Evolutionary conservation across 2,113 vertebrate genomes (phyloP), one percentile per base, ranked within the genome.

Genomic region (Delphinapterus leucas): DNA sequence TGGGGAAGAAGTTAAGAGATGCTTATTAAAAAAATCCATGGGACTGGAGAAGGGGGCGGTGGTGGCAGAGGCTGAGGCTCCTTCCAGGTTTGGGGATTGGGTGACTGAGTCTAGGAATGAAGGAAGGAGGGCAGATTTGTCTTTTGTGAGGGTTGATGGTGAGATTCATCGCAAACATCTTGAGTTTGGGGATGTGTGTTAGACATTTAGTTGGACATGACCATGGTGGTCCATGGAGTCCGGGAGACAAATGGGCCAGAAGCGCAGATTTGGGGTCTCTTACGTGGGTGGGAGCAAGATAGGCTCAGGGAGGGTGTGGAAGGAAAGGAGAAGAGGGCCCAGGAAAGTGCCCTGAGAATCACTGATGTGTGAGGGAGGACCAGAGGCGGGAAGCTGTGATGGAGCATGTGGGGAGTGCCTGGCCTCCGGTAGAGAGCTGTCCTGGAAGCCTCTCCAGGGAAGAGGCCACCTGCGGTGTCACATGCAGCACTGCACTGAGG

Each of bases 21-120:
- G 9, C 15, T 68, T 47, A 21, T 12, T 10, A 76, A 58, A 31
- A 13, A 9, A 79, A 20, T 25, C 4, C 15, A 13, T 3, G 31
- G 38, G 31, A 12, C 36, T 0, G 1, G 18, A 49, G 14, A 41
- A 13, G 6, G 5, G 2, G 58, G 7, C 5, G 3, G 41, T 11
- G 17, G 28, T 0, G 0, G 38, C 23, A 10, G 18, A 58, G 6
- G 41, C 25, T 20, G 28, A 80, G 36, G 38, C 21, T 80, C 33
- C 3, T 55, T 49, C 33, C 14, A 18, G 33, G 55, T 49, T 31
- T 90, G 33, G 60, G 41, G 12, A 33, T 71, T 18, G 28, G 12
- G 41, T 70, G 18, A 15, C 49, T 38, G 58, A 73, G 60, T 25
- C 26, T n/a, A 20, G 47, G 17, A 36, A 44, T 4, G 8, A 23